These are phyloP conservation scores for Meloe dianella DNA, from an alignment of 2,888 invertebrate species.

Conservation along the genomic window DNA sequence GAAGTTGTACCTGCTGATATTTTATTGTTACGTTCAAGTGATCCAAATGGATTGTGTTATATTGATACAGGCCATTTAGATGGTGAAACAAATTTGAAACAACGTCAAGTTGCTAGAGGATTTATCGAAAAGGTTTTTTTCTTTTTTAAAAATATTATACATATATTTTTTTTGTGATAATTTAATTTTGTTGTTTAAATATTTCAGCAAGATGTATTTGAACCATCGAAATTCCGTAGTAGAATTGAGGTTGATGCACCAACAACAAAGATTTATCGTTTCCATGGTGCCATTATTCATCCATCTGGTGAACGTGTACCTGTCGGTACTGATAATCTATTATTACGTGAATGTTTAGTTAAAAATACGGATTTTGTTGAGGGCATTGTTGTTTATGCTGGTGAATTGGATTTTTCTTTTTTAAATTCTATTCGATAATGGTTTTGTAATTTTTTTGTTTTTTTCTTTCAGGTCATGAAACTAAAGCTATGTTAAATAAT, in stretches of 20 bases:
- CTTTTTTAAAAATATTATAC: constrained; percentile 2
- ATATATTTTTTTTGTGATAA: neutral
- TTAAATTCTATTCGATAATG: too few relatives aligned
- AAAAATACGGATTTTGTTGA: constrained; percentile 97
- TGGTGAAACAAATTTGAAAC: constrained; percentile 95
- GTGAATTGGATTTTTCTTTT: constrained; percentile 53
- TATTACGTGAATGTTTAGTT: constrained; percentile 90
- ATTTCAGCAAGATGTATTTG: constrained; percentile 73
- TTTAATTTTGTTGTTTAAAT: constrained; percentile 20
- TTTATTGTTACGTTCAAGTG: constrained; percentile 85
- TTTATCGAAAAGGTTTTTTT: constrained; percentile 70
- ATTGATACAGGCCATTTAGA: constrained; percentile 96
- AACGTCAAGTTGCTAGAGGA: constrained; percentile 82
- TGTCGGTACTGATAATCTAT: constrained; percentile 86
- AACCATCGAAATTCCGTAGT: constrained; percentile 81
- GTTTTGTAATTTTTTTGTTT: neutral
- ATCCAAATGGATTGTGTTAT: constrained; percentile 87
- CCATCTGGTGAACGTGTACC: constrained; percentile 80
- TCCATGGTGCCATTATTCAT: constrained; percentile 87
- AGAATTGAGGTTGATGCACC: constrained; percentile 92
- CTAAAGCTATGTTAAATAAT: constrained; percentile 97
- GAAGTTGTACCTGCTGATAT: constrained; percentile 97
- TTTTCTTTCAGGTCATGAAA: constrained; percentile 79
- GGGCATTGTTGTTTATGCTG: constrained; percentile 95
- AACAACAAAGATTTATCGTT: constrained; percentile 94